A percentile compares a stretch with the other conserved stretches of the same genome.
Evolutionary conservation across 2,888 invertebrate genomes (phyloP).

Genomic region (Leptarthrus brevirostris): DNA sequence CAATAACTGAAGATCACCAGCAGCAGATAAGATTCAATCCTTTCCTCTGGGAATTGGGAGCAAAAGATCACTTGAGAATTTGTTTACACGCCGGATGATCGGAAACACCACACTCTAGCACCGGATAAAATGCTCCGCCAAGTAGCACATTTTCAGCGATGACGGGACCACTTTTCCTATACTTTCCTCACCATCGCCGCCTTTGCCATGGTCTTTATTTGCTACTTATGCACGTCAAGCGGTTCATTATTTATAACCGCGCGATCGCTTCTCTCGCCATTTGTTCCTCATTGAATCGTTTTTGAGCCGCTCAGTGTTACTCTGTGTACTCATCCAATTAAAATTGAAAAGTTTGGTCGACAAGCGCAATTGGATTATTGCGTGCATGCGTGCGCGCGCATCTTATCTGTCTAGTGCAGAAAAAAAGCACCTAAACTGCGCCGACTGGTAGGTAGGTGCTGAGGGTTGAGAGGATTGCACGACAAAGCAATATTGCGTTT

Average conservation of each 20-base stretch:
- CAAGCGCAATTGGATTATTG: conserved; percentile 25
- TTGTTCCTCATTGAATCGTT: not conserved
- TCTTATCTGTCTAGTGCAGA: not conserved
- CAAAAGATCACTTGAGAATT: not conserved
- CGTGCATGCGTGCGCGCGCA: conserved; percentile 25
- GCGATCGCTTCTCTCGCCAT: not conserved
- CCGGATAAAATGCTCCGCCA: conserved; percentile 1
- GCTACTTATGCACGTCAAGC: conserved; percentile 9
- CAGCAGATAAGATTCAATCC: conserved; percentile 10
- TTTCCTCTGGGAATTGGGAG: not conserved
- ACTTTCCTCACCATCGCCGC: no score
- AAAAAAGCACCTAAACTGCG: not conserved
- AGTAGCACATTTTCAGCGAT: conserved; percentile 1
- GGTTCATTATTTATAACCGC: conserved; percentile 32
- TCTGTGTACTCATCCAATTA: conserved; percentile 16
- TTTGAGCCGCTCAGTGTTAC: not conserved
- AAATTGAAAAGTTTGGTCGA: conserved; percentile 33
- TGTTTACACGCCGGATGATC: conserved; percentile 30
- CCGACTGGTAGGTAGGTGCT: no score
- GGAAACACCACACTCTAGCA: no score
- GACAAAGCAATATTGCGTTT: no score
- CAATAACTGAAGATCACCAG: conserved; percentile 14
- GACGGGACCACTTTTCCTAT: conserved; percentile 26
- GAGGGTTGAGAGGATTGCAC: no score
- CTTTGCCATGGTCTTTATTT: not conserved